Evolutionary conservation across 2,888 invertebrate genomes (phyloP).

Genomic region (Axea sp.): DNA sequence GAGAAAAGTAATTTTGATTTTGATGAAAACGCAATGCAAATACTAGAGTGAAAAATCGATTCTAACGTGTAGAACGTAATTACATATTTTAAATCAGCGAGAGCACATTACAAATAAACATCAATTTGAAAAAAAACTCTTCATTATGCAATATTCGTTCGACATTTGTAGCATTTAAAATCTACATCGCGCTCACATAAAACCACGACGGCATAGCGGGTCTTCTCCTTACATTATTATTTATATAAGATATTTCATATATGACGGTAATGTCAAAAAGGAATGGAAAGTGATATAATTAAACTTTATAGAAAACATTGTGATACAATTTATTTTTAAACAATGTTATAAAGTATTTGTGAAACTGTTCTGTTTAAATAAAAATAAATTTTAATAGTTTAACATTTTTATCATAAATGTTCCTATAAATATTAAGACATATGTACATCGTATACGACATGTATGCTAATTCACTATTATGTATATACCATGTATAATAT

Average conservation of each 20-base stretch:
- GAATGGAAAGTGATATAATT: too few species aligned
- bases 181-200: conserved; percentile 26
- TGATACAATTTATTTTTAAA: too few species aligned
- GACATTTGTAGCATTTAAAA: conserved; percentile 21
- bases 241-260: conserved; percentile 22
- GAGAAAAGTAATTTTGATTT: neutral
- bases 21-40: neutral
- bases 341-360: too few species aligned
- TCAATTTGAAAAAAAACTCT: conserved; percentile 15
- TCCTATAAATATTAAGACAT: too few species aligned
- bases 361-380: too few species aligned
- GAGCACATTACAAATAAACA: conserved; percentile 38
- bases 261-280: neutral
- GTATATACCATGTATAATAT: too few species aligned
- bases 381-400: too few species aligned
- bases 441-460: too few species aligned
- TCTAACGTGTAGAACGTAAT: conserved; percentile 1
- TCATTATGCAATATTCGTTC: too few species aligned
- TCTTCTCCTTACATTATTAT: conserved; percentile 25
- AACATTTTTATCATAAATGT: too few species aligned
- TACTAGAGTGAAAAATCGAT: conserved; percentile 9
- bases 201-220: conserved; percentile 5
- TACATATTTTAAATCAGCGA: conserved; percentile 21
- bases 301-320: too few species aligned
- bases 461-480: too few species aligned